Evolutionary conservation across 2,113 vertebrate genomes (phyloP).

Genomic region (Centrocercus urophasianus): DNA sequence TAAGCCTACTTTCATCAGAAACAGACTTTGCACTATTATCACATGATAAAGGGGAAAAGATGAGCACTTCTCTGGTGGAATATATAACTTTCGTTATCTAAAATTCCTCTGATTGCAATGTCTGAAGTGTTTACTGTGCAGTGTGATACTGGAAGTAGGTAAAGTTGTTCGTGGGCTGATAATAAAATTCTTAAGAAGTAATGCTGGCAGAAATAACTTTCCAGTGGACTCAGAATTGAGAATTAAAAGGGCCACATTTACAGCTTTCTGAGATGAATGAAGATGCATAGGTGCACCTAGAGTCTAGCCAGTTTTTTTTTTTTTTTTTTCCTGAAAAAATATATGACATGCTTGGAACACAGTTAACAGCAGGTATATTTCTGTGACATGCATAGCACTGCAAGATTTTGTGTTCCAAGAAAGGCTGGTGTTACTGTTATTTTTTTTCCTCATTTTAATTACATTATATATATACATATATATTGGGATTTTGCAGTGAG

Average conservation of each 20-base stretch:
- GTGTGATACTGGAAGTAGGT: neutral
- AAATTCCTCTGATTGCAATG: neutral
- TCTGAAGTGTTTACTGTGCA: neutral
- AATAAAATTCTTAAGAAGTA: neutral
- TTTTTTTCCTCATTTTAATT: neutral
- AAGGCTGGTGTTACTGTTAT: neutral
- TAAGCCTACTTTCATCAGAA: neutral
- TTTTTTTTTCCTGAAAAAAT: neutral
- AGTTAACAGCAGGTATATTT: neutral
- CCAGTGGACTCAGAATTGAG: neutral
- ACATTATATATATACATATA: neutral
- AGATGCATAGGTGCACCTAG: neutral
- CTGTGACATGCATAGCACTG: neutral
- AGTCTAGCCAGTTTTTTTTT: neutral
- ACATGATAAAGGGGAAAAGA: neutral
- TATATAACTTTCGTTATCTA: neutral
- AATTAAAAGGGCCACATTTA: neutral
- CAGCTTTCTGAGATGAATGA: neutral
- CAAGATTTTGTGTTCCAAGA: neutral
- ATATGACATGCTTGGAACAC: fast-evolving
- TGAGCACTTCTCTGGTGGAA: neutral
- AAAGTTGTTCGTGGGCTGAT: neutral
- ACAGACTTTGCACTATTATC: neutral
- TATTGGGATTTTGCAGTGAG: neutral
- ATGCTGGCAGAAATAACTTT: neutral